Conservation (phyloP, 2,113 vertebrate genomes). For the Balaeniceps rex region DNA sequence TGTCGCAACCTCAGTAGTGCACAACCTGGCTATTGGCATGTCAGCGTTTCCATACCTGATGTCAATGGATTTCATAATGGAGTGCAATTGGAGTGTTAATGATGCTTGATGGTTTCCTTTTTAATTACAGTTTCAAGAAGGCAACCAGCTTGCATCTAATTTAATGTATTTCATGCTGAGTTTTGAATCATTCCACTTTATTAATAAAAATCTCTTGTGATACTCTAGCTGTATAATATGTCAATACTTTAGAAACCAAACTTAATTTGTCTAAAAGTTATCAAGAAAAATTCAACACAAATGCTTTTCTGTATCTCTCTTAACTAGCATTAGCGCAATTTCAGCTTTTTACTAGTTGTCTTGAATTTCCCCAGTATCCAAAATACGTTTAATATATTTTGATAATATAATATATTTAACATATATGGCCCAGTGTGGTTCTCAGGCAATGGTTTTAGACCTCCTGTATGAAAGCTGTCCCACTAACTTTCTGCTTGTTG, state of each 20-base stretch:
- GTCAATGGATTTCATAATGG: neutral
- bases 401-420: neutral
- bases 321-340: neutral
- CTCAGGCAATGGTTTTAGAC: neutral
- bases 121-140: neutral
- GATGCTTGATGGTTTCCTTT: neutral
- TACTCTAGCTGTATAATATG: neutral
- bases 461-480: neutral
- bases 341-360: neutral
- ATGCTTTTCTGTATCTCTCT: neutral
- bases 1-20: fast-evolving
- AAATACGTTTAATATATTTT: neutral
- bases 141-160: neutral
- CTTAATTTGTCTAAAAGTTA: neutral
- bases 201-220: slow-evolving; percentile 14
- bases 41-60: neutral
- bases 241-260: neutral
- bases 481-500: neutral
- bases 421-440: neutral
- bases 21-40: neutral
- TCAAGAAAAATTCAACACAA: neutral
- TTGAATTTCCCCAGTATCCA: neutral
- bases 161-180: neutral
- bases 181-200: slow-evolving; percentile 17
- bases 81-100: neutral